These are phyloP conservation scores for Drosophila neoperkinsi DNA, from an alignment of 2,888 invertebrate species.

Conservation along the genomic window DNA sequence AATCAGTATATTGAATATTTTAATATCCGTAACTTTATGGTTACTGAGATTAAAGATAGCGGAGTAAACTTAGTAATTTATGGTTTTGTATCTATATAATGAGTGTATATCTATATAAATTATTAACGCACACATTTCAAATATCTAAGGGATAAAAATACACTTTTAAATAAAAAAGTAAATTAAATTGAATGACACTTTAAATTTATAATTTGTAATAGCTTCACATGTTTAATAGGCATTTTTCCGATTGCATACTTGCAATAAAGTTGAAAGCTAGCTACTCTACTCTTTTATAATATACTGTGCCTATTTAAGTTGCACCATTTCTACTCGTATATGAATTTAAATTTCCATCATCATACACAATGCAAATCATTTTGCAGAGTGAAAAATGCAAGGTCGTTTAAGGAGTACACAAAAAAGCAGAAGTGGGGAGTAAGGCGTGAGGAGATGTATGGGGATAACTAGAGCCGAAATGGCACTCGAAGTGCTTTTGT, in stretches of 20 bases:
- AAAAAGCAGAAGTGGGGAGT: slow-evolving; percentile 1
- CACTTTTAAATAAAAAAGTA: not conserved
- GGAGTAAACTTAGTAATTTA: too few relatives aligned
- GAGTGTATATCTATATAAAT: too few relatives aligned
- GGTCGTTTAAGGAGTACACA: slow-evolving; percentile 22
- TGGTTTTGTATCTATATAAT: too few relatives aligned
- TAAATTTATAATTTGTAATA: not conserved
- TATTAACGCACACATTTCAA: too few relatives aligned
- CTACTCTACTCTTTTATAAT: not conserved
- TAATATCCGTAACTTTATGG: not conserved
- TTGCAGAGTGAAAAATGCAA: slow-evolving; percentile 20
- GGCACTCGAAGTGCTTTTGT: slow-evolving; percentile 39
- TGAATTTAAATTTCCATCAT: slow-evolving; percentile 18
- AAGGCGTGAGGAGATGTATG: not conserved
- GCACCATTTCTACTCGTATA: not conserved
- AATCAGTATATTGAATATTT: not conserved
- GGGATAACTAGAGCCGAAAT: slow-evolving; percentile 13
- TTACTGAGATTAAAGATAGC: rapidly evolving
- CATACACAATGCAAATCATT: slow-evolving; percentile 25
- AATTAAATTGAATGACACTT: not conserved
- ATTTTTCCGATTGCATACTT: not conserved
- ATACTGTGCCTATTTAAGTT: not conserved
- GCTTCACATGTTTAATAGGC: not conserved
- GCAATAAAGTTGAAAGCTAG: not conserved
- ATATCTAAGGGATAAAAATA: not conserved